Evolutionary conservation across 1,140 invertebrate species (phyloP), one percentile per base, ranked within the genome.

Genomic region (Trichoplusia ni): DNA sequence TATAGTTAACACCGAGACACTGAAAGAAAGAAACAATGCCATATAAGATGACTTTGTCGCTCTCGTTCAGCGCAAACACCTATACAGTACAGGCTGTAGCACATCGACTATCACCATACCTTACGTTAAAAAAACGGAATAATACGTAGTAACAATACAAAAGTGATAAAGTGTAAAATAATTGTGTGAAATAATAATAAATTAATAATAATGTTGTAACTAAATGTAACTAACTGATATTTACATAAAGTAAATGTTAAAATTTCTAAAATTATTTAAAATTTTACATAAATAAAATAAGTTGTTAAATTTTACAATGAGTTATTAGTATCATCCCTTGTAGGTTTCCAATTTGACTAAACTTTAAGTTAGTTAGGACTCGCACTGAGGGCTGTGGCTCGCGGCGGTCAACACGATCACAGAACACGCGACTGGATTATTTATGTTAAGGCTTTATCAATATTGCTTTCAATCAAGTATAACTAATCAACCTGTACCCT

Each of bases 131-230:
- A 59, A 46, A 47, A 46, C 56, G 29, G 31, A 47, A 47, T 60
- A 44, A 60, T 60, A 60, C 27, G 56, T 47, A 58, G 25, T 38
- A 60, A 60, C 56, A 60, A 46, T 60, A 60, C 29, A 47, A 60
- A 58, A 60, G 14, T n/a, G n/a, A n/a, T n/a, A n/a, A n/a, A n/a
- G n/a, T n/a, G n/a, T n/a, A n/a, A n/a, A n/a, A n/a, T n/a, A n/a
- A n/a, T n/a, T n/a, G n/a, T n/a, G 14, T 29, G 37, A 35, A 60
- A 60, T 46, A 46, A 59, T 18, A 59, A 46, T 46, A 60, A 60
- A 60, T 47, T 60, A n/a, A n/a, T n/a, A n/a, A n/a, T n/a, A n/a
- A n/a, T n/a, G n/a, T n/a, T n/a, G n/a, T n/a, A n/a, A n/a, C n/a
- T n/a, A 60, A 46, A 47, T 60, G 40, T 60, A 60, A 46, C 47